phyloP scores from a whole-genome alignment of 2,797 vertebrate genomes.

The Heliangelus exortis region DNA sequence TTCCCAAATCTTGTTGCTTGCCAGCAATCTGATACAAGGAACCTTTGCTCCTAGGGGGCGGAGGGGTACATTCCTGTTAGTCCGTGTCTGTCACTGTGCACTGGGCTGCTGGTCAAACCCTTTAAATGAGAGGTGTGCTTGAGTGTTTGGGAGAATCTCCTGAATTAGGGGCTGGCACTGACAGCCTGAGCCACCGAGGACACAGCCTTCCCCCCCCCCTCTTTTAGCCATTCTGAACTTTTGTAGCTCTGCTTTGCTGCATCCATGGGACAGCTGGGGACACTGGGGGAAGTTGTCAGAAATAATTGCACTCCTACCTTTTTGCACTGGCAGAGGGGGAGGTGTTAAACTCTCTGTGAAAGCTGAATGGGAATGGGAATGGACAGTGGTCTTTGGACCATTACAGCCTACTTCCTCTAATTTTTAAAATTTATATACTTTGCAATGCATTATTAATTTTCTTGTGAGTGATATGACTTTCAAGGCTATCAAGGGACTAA shows the following conservation, averaged over 20 bases:
- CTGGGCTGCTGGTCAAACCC: neutral
- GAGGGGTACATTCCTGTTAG: neutral
- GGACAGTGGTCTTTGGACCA: slow-evolving; percentile 69
- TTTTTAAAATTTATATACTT: slow-evolving; percentile 76
- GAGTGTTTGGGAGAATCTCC: neutral
- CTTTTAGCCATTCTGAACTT: neutral
- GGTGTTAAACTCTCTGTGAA: slow-evolving; percentile 12
- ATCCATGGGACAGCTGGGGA: neutral
- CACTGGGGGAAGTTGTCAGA: slow-evolving; percentile 16
- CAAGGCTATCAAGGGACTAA: slow-evolving; percentile 75
- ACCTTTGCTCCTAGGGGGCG: neutral
- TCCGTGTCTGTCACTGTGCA: neutral
- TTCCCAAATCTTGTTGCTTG: neutral
- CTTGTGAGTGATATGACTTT: slow-evolving; percentile 74
- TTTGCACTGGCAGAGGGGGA: neutral
- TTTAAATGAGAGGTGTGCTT: neutral
- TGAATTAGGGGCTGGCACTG: neutral
- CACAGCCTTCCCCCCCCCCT: neutral
- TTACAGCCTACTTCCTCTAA: slow-evolving; percentile 67
- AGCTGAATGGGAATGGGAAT: slow-evolving; percentile 37
- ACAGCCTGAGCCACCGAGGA: neutral
- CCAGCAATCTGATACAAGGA: neutral
- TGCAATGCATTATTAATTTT: slow-evolving; percentile 76
- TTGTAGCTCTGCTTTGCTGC: neutral
- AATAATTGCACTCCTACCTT: slow-evolving; percentile 36